Evolutionary conservation across 1,140 invertebrate genomes (phyloP).

Genomic region (Drosophila watanabei): DNA sequence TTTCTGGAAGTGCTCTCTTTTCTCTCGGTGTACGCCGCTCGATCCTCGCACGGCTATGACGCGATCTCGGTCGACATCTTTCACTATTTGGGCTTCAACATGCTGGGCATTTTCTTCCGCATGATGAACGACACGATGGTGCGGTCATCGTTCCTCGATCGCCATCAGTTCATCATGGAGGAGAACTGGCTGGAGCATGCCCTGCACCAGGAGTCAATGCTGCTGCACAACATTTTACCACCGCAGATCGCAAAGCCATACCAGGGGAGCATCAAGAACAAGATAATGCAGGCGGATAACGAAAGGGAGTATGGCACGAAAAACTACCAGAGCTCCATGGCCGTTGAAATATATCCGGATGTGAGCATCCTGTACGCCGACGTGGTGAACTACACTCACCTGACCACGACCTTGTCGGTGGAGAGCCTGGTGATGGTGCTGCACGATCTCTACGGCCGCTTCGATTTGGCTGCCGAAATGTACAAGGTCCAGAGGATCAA

Average conservation of each 20-base stretch:
- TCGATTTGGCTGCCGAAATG: slow-evolving; percentile 94
- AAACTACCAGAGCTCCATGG: slow-evolving; percentile 89
- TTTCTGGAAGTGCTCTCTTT: slow-evolving; percentile 88
- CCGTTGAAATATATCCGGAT: slow-evolving; percentile 94
- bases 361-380: slow-evolving; percentile 98
- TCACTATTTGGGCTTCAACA: slow-evolving; percentile 91
- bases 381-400: slow-evolving; percentile 97
- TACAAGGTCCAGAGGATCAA: slow-evolving; percentile 93
- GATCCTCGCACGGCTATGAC: not conserved
- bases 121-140: slow-evolving; percentile 94
- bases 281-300: slow-evolving; percentile 86
- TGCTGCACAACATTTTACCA: slow-evolving; percentile 95
- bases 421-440: slow-evolving; percentile 94
- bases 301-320: not conserved
- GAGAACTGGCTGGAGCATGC: slow-evolving; percentile 93
- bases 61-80: slow-evolving; percentile 87
- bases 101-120: slow-evolving; percentile 93
- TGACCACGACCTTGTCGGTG: slow-evolving; percentile 93
- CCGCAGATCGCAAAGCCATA: slow-evolving; percentile 93
- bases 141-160: slow-evolving; percentile 93
- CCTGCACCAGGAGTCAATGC: slow-evolving; percentile 93
- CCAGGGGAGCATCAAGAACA: slow-evolving; percentile 90
- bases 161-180: slow-evolving; percentile 93
- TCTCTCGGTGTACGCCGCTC: not conserved
- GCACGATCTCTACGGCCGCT: slow-evolving; percentile 97